phyloP scores from a whole-genome alignment of 2,888 invertebrate species.

The Xestia rhomboidea region DNA sequence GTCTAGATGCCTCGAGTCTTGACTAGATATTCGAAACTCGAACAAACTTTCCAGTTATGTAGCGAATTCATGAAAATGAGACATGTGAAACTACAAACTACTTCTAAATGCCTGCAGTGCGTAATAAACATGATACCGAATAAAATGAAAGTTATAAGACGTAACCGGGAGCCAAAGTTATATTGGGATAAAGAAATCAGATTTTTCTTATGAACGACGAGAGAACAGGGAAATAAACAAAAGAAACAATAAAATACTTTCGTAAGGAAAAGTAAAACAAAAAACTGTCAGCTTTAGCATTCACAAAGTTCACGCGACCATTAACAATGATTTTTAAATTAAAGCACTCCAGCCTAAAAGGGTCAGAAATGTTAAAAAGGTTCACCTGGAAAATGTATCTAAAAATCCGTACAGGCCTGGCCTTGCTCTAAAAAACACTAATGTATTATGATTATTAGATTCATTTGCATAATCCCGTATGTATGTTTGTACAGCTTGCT shows the following conservation, averaged over 20 bases:
- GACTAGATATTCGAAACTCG: constrained; percentile 24
- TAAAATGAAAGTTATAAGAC: constrained; percentile 32
- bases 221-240: constrained; percentile 22
- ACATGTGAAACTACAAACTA: constrained; percentile 28
- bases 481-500: neutral
- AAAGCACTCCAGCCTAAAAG: constrained; percentile 45
- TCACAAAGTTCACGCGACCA: constrained; percentile 26
- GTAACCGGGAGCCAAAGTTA: constrained; percentile 13
- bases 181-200: constrained; percentile 27
- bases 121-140: constrained; percentile 25
- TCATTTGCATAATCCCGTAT: constrained; percentile 28
- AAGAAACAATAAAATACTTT: constrained; percentile 15
- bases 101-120: constrained; percentile 22
- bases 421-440: constrained; percentile 23
- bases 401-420: constrained; percentile 31
- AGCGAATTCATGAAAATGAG: constrained; percentile 12
- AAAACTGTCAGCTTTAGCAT: constrained; percentile 13
- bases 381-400: constrained; percentile 45
- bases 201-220: neutral
- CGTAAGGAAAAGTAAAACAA: constrained; percentile 21
- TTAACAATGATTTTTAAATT: constrained; percentile 47
- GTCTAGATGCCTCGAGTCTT: neutral
- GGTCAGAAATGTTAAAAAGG: constrained; percentile 60
- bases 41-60: constrained; percentile 5
- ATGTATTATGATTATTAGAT: constrained; percentile 37